phyloP scores from a whole-genome alignment of 30 jellyfish, hydroid and myxozoan genomes.

The Chironex yamaguchii region DNA sequence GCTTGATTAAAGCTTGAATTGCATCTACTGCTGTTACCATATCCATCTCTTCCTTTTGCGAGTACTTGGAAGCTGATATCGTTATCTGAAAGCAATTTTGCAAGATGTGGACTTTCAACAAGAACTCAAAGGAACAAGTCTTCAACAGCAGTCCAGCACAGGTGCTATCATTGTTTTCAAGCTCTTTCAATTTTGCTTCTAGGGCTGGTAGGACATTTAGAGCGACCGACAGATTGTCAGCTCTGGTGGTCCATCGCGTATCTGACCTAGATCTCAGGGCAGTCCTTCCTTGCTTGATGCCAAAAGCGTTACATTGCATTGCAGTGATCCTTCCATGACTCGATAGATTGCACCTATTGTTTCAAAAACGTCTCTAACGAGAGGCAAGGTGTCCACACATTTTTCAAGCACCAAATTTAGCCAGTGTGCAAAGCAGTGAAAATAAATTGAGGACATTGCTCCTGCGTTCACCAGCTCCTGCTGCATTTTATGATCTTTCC shows the following conservation, averaged over 20 bases:
- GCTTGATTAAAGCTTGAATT: background rate
- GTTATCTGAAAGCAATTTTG: too few relatives aligned
- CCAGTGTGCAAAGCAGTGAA: background rate
- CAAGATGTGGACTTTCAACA: too few relatives aligned
- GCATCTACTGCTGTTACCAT: slow-evolving; percentile 7
- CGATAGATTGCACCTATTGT: too few relatives aligned
- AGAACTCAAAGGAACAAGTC: too few relatives aligned
- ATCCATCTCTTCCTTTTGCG: background rate
- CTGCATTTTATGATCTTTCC: background rate
- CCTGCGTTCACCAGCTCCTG: background rate
- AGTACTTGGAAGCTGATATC: too few relatives aligned
- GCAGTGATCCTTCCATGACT: too few relatives aligned
- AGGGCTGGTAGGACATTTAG: too few relatives aligned
- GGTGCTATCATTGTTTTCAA: too few relatives aligned
- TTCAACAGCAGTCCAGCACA: too few relatives aligned
- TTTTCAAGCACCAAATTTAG: background rate
- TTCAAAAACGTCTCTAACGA: background rate
- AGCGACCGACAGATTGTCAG: background rate
- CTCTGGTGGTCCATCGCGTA: background rate
- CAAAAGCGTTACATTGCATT: too few relatives aligned
- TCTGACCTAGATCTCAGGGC: background rate
- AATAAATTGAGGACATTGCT: background rate
- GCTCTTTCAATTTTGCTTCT: too few relatives aligned
- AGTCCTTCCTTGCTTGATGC: background rate
- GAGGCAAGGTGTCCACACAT: background rate